A percentile compares a stretch with the other conserved stretches of the same genome.
phyloP scores from a whole-genome alignment of 2,888 invertebrate genomes.

The Pachydiplax longipennis region DNA sequence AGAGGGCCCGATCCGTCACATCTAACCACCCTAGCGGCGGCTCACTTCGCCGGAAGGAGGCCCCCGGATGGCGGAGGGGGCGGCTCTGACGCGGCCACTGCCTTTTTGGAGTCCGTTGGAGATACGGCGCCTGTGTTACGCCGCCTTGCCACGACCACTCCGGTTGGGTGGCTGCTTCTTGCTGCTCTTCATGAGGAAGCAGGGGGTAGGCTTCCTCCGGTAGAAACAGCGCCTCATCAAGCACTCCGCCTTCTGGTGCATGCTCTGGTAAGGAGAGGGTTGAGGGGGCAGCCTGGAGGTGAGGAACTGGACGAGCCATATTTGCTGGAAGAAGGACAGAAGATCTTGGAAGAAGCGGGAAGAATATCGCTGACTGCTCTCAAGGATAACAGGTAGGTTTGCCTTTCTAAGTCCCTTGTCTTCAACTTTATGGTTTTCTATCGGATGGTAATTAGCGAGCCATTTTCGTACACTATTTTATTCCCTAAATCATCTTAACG shows the following conservation, averaged over 20 bases:
- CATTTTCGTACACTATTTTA: no score
- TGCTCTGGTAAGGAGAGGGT: slow-evolving; percentile 62
- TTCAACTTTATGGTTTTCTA: no score
- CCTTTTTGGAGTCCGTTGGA: background rate
- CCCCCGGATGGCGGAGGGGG: slow-evolving; percentile 49
- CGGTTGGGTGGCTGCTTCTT: slow-evolving; percentile 32
- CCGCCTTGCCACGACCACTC: slow-evolving; percentile 23
- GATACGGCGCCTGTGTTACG: background rate
- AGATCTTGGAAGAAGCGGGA: slow-evolving; percentile 54
- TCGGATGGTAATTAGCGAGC: no score
- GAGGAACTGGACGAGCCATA: slow-evolving; percentile 60
- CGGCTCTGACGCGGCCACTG: background rate
- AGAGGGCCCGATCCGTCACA: slow-evolving; percentile 63
- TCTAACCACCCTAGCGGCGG: slow-evolving; percentile 61
- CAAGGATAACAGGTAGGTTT: background rate
- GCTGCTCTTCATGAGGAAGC: slow-evolving; percentile 58
- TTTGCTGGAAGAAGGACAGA: slow-evolving; percentile 17
- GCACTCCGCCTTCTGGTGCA: slow-evolving; percentile 57
- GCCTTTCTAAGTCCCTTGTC: background rate
- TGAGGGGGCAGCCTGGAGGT: slow-evolving; percentile 64
- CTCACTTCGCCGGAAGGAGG: slow-evolving; percentile 58
- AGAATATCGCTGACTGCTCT: slow-evolving; percentile 56
- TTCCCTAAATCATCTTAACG: no score
- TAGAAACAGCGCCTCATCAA: slow-evolving; percentile 4
- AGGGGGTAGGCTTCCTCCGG: background rate